Conservation (phyloP, 1,140 invertebrate species). For the Orius laevigatus region DNA sequence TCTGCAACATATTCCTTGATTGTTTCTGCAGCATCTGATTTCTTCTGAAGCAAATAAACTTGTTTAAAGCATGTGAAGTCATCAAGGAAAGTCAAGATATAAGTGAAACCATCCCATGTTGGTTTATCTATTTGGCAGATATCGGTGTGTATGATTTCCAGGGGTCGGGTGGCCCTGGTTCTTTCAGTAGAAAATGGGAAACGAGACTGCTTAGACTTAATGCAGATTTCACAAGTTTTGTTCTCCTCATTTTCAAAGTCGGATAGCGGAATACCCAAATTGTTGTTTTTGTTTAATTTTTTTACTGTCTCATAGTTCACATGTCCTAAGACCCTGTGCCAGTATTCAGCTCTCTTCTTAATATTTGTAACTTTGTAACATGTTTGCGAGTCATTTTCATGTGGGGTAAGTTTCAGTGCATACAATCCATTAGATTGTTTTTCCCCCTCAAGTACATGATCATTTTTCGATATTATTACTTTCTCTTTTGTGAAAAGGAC, state of each 20-base stretch:
- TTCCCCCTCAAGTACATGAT: neutral
- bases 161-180: neutral
- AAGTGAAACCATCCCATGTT: slow-evolving; percentile 17
- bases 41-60: slow-evolving; percentile 24
- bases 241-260: neutral
- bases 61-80: slow-evolving; percentile 26
- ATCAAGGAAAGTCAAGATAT: slow-evolving; percentile 27
- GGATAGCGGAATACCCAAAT: neutral
- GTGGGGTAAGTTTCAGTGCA: neutral
- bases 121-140: slow-evolving; percentile 1
- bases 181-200: slow-evolving; percentile 1
- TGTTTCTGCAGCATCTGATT: slow-evolving; percentile 23
- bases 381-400: neutral
- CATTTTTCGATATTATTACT: slow-evolving; percentile 5
- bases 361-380: neutral
- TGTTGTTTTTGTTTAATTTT: neutral
- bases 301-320: slow-evolving; percentile 7
- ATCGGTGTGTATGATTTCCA: slow-evolving; percentile 9
- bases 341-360: neutral
- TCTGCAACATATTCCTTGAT: slow-evolving; percentile 21
- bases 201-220: neutral
- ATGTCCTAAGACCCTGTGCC: slow-evolving; percentile 13
- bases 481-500: slow-evolving; percentile 7
- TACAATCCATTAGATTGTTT: neutral
- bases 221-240: neutral